Percentiles rank a stretch among this genome's conserved stretches.
Evolutionary conservation across 2,888 invertebrate genomes (phyloP).

Genomic region (Acronicta aceris): DNA sequence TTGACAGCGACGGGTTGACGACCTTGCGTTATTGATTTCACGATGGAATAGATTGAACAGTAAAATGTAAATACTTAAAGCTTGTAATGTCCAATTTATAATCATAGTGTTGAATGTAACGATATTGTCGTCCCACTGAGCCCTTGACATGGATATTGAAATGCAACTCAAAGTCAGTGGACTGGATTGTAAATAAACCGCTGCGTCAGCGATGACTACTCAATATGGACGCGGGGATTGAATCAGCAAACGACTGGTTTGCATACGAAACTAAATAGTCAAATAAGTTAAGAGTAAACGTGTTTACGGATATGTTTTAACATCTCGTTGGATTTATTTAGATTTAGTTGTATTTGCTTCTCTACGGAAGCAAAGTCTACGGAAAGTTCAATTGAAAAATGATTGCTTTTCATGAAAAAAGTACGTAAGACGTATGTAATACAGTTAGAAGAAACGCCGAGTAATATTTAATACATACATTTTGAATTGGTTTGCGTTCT

Average conservation of each 20-base stretch:
- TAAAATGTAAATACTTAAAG: slow-evolving; percentile 25
- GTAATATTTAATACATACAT: no score
- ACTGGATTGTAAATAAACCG: slow-evolving; percentile 67
- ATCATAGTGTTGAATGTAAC: slow-evolving; percentile 39
- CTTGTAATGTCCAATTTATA: slow-evolving; percentile 47
- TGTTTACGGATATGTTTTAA: slow-evolving; percentile 34
- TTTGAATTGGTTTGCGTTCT: neutral
- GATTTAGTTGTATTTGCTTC: neutral
- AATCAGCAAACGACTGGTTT: slow-evolving; percentile 33
- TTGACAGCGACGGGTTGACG: slow-evolving; percentile 42
- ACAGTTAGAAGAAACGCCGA: no score
- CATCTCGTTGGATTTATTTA: neutral
- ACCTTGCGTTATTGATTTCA: slow-evolving; percentile 52
- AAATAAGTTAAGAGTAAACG: slow-evolving; percentile 33
- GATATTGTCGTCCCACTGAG: slow-evolving; percentile 54
- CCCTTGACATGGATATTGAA: slow-evolving; percentile 75
- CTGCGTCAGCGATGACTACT: slow-evolving; percentile 62
- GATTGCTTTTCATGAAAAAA: no score
- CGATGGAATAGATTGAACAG: slow-evolving; percentile 43
- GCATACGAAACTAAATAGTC: slow-evolving; percentile 43
- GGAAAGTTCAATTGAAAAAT: no score
- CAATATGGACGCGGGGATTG: slow-evolving; percentile 61
- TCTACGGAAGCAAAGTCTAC: no score
- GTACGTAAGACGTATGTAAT: no score
- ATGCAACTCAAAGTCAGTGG: slow-evolving; percentile 71